These are phyloP conservation scores for Polydesmus complanatus DNA, from an alignment of 2,888 invertebrate species.

Conservation along the genomic window DNA sequence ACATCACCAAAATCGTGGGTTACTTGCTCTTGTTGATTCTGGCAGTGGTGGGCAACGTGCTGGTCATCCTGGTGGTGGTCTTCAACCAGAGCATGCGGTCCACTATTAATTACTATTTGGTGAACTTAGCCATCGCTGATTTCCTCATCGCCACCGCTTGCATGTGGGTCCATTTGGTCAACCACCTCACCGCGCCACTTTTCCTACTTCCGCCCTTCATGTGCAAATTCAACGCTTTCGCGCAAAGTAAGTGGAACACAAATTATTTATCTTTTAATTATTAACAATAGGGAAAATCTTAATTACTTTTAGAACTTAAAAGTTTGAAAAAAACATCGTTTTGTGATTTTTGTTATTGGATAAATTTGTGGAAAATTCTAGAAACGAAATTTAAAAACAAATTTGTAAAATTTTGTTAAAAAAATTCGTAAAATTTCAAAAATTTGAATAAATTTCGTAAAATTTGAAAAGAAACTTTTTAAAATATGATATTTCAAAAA, in stretches of 20 bases:
- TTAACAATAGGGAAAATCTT: neutral
- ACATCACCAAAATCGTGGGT: constrained; percentile 22
- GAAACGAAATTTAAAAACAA: neutral
- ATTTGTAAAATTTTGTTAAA: neutral
- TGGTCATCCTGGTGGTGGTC: constrained; percentile 25
- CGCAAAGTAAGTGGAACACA: constrained; percentile 25
- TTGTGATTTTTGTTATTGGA: too few relatives aligned
- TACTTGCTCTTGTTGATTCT: constrained; percentile 23
- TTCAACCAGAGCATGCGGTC: constrained; percentile 25
- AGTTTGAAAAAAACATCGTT: too few relatives aligned
- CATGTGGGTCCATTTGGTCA: constrained; percentile 27
- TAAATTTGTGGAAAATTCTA: too few relatives aligned
- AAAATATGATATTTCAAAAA: too few relatives aligned
- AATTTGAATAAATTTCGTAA: too few relatives aligned
- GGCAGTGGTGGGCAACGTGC: constrained; percentile 25
- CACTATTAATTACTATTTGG: constrained; percentile 27
- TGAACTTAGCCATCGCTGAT: constrained; percentile 28
- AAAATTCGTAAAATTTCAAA: too few relatives aligned
- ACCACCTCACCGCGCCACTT: constrained; percentile 24
- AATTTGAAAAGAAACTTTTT: too few relatives aligned
- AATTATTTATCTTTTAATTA: neutral
- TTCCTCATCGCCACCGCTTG: constrained; percentile 26
- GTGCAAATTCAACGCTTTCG: constrained; percentile 27
- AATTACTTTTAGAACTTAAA: too few relatives aligned
- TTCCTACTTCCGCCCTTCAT: constrained; percentile 26